Percentiles rank a stretch among this genome's conserved stretches.
Evolutionary conservation across 2,113 vertebrate genomes (phyloP).

Genomic region (Mustela lutreola): DNA sequence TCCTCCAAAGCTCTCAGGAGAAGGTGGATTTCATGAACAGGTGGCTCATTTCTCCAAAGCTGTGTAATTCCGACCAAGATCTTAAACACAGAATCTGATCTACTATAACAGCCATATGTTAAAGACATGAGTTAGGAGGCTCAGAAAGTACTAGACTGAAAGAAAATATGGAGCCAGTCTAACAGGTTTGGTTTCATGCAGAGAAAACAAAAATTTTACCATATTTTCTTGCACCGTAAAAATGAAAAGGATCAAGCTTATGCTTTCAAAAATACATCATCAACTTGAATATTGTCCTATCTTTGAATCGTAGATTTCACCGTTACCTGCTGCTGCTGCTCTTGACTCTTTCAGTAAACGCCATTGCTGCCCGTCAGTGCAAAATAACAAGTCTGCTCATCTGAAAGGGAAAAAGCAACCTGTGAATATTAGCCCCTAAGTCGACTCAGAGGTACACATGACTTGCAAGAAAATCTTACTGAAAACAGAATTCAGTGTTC

Average conservation of each 20-base stretch:
- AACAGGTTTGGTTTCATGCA: neutral
- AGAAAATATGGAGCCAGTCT: neutral
- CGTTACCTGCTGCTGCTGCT: constrained; percentile 70
- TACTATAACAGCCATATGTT: neutral
- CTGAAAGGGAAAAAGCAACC: constrained; percentile 78
- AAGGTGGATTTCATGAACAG: neutral
- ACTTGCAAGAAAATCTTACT: neutral
- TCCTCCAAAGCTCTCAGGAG: neutral
- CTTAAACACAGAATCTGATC: neutral
- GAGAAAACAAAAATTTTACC: neutral
- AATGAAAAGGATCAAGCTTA: neutral
- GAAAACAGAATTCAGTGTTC: constrained; percentile 10
- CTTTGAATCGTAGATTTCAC: neutral
- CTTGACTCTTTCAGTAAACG: constrained; percentile 45
- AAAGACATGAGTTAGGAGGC: neutral
- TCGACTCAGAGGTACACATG: neutral
- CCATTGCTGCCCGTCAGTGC: constrained; percentile 73
- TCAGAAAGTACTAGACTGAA: neutral
- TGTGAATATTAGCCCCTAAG: neutral
- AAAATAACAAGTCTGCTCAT: constrained; percentile 67
- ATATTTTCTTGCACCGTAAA: neutral
- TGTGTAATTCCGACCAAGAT: neutral
- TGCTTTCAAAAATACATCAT: neutral
- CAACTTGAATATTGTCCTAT: neutral
- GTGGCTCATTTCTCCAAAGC: neutral